Evolutionary conservation across 1,140 invertebrate species (phyloP).

Genomic region (Thereuonema tuberculata): DNA sequence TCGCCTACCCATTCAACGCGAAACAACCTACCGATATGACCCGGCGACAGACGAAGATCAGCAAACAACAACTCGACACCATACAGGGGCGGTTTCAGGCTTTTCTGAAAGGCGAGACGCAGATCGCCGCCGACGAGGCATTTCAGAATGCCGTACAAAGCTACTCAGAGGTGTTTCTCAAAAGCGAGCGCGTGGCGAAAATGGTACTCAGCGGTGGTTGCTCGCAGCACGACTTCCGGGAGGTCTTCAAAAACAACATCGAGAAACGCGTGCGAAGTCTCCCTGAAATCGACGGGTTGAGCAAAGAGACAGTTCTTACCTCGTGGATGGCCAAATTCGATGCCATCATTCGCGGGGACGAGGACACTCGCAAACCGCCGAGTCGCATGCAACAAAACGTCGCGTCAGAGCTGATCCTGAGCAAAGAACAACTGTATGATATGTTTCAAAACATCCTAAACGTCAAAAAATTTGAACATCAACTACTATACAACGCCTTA

Average conservation of each 20-base stretch:
- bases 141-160: conserved; percentile 97
- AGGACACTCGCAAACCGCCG: conserved; percentile 70
- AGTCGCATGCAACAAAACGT: conserved; percentile 68
- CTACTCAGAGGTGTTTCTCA: conserved; percentile 94
- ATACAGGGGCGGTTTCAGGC: conserved; percentile 88
- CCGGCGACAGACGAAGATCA: conserved; percentile 79
- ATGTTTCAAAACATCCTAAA: conserved; percentile 99
- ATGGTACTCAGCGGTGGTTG: conserved; percentile 96
- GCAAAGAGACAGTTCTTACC: conserved; percentile 96
- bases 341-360: conserved; percentile 86
- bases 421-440: conserved; percentile 96
- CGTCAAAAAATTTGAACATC: conserved; percentile 99
- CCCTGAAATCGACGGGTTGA: conserved; percentile 97
- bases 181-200: conserved; percentile 83
- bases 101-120: conserved; percentile 51
- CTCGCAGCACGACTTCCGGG: conserved; percentile 94
- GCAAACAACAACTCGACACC: conserved; percentile 87
- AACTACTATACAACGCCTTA: conserved; percentile 95
- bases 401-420: conserved; percentile 79
- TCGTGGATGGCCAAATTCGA: conserved; percentile 99
- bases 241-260: conserved; percentile 95
- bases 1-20: conserved; percentile 98
- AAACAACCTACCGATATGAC: conserved; percentile 98
- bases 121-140: conserved; percentile 96
- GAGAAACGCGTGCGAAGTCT: conserved; percentile 91